Percentiles rank a stretch among this genome's conserved stretches.
Conservation (phyloP, 2,888 invertebrate species). For the Thyatira batis region DNA sequence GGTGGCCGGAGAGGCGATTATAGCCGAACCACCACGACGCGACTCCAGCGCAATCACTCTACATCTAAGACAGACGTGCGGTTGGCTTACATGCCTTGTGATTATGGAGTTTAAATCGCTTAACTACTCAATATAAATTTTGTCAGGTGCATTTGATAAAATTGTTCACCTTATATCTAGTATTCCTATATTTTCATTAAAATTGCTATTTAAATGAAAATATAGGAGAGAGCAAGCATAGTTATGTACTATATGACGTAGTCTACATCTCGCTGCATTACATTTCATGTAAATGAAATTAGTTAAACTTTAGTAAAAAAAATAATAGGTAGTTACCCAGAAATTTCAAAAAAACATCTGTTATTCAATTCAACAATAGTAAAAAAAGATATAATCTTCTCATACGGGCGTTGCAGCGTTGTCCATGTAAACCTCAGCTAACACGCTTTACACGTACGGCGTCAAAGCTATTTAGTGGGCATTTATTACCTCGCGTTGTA, state of each 20-base stretch:
- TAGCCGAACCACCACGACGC: slow-evolving; percentile 45
- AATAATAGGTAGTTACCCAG: too few relatives aligned
- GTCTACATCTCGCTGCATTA: too few relatives aligned
- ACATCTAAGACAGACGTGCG: slow-evolving; percentile 23
- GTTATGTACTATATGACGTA: too few relatives aligned
- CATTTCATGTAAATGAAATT: too few relatives aligned
- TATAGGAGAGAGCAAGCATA: too few relatives aligned
- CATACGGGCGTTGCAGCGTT: slow-evolving; percentile 4
- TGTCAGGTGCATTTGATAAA: too few relatives aligned
- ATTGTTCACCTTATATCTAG: too few relatives aligned
- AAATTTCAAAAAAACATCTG: too few relatives aligned
- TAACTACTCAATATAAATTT: neutral
- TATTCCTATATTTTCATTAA: too few relatives aligned
- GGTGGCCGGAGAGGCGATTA: slow-evolving; percentile 37
- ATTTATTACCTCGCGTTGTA: slow-evolving; percentile 55
- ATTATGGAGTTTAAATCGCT: neutral
- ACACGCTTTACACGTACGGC: slow-evolving; percentile 23
- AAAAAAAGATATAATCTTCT: neutral
- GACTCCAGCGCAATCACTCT: slow-evolving; percentile 30
- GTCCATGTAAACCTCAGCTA: slow-evolving; percentile 36
- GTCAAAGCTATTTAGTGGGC: slow-evolving; percentile 52
- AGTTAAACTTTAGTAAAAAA: too few relatives aligned
- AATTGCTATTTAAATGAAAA: too few relatives aligned
- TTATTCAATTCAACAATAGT: neutral
- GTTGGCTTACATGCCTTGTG: slow-evolving; percentile 30